Conservation (phyloP, 2,113 vertebrate genomes). For the Rhombomys opimus region DNA sequence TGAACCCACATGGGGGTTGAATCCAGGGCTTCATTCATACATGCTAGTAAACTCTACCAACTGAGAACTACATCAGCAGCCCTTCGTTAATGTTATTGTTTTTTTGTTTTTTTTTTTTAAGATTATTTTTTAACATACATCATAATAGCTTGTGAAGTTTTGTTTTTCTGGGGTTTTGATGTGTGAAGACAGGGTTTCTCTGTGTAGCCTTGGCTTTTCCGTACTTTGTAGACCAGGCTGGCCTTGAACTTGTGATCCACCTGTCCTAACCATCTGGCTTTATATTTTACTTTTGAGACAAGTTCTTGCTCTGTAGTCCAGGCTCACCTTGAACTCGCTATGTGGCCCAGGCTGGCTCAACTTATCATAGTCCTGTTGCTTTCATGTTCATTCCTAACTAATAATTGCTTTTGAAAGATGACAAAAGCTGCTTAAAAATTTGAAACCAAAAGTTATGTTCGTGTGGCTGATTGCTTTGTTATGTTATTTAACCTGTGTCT, state of each 20-base stretch:
- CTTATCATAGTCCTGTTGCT: not conserved
- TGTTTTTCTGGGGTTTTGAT: not conserved
- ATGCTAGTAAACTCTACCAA: not conserved
- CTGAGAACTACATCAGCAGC: too few species aligned
- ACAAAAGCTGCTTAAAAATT: slow-evolving; percentile 33
- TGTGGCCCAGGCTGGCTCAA: not conserved
- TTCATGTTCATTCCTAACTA: not conserved
- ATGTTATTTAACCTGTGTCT: not conserved
- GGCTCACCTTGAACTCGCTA: not conserved
- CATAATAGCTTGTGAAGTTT: slow-evolving; percentile 19
- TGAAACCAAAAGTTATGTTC: not conserved
- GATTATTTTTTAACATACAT: not conserved
- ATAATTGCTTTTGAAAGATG: slow-evolving; percentile 48
- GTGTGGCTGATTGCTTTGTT: not conserved
- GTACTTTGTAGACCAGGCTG: too few species aligned
- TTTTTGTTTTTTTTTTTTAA: not conserved
- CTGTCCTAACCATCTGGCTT: not conserved
- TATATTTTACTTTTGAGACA: not conserved
- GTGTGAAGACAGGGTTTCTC: not conserved
- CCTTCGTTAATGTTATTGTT: slow-evolving; percentile 12
- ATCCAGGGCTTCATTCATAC: not conserved
- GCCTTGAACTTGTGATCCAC: not conserved
- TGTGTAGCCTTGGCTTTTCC: not conserved
- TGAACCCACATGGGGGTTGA: not conserved
- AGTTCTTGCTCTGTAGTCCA: not conserved